Percentiles rank a stretch among this genome's conserved stretches.
Conservation (phyloP, 2,888 invertebrate genomes). For the Eulithis prunata region DNA sequence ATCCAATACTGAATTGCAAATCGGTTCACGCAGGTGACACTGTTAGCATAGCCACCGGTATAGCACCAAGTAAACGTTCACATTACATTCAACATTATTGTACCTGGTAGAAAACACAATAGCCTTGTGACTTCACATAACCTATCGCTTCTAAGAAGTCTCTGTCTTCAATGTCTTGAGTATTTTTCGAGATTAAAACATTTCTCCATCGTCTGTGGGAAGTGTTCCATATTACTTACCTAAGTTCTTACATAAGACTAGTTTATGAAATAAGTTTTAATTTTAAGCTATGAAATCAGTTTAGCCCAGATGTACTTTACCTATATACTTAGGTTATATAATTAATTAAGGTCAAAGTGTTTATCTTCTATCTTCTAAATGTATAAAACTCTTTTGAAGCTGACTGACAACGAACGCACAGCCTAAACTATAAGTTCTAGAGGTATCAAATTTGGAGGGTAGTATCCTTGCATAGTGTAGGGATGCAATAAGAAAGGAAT, state of each 20-base stretch:
- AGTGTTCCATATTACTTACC: background rate
- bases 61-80: constrained; percentile 19
- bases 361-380: too few species aligned
- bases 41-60: background rate
- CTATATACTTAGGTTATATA: background rate
- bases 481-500: too few species aligned
- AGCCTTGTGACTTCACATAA: constrained; percentile 14
- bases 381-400: too few species aligned
- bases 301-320: background rate
- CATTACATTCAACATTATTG: constrained; percentile 32
- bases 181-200: constrained; percentile 16
- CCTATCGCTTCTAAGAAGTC: constrained; percentile 26
- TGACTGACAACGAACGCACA: too few species aligned
- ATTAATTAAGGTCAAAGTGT: background rate
- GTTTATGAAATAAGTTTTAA: background rate
- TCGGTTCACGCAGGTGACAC: constrained; percentile 7
- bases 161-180: constrained; percentile 11
- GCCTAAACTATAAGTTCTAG: too few species aligned
- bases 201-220: background rate
- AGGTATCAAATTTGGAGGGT: too few species aligned
- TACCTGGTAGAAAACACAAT: constrained; percentile 25
- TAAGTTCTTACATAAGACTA: background rate
- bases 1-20: constrained; percentile 13
- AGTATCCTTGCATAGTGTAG: too few species aligned
- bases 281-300: background rate